Evolutionary conservation across 2,797 vertebrate genomes (phyloP), one percentile per base, ranked within the genome.

Genomic region (Otus scops): DNA sequence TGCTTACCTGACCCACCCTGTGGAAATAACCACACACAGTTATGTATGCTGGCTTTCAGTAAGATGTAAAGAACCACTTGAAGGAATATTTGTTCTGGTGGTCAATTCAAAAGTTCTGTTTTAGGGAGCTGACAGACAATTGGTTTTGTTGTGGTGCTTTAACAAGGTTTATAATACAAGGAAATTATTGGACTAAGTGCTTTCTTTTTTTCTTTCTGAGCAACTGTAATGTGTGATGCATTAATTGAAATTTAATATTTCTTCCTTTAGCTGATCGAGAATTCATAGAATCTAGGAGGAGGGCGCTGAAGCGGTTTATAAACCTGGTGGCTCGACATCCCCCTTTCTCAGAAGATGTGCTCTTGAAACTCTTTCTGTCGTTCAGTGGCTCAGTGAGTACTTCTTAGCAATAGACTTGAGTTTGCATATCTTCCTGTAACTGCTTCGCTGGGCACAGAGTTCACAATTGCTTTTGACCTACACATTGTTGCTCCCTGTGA

Each of bases 251-350:
- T 78, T 5, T 26, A 2, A 70, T 97, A n/a, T 93, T 98, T 93
- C 97, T 97, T 70, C 97, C 97, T 1, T 10, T 97, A 98, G 99
- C 99, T 2, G 99, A 99, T 96, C 98, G 99, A 3, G 99, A 99
- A 54, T 99, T 99, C 98, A 99, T 99, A 3, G 99, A 99, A 67
- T 98, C 98, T 3, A 98, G 99, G 88, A 98, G 99, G 88, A 98
- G 99, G 5, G 99, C 99, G 1, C 98, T 99, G 61, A 96, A 97
- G 88, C 98, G 99, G 63, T 99, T 99, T 61, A 98, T 99, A 54
- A 99, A 99, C 97, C 95, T 99, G 96, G 99, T 99, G 96, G 98
- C 99, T 13, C 98, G 99, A 20, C 99, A 99, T 77, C 99, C 99
- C 4, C 98, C 99, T 45, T 99, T 99, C 97, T 99, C 98, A 0